Evolutionary conservation across 2,888 invertebrate genomes (phyloP).

Genomic region (Leptinotarsa rubiginosa): DNA sequence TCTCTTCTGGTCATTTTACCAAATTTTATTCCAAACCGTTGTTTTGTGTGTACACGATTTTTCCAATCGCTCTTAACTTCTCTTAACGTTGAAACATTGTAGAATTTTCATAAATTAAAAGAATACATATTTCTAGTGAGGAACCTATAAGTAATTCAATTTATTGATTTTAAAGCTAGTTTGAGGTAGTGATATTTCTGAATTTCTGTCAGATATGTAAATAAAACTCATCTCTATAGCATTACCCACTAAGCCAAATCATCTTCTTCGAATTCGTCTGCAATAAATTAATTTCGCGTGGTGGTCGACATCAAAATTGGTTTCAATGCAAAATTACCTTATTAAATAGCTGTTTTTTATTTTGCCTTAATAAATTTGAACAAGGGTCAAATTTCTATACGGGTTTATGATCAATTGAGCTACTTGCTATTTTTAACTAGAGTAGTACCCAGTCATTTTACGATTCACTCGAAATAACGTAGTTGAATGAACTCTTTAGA

Average conservation of each 20-base stretch:
- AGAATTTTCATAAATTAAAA: too few relatives aligned
- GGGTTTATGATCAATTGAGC: background rate
- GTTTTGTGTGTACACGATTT: too few relatives aligned
- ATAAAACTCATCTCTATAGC: too few relatives aligned
- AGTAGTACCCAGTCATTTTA: background rate
- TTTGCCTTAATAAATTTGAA: background rate
- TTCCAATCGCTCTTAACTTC: too few relatives aligned
- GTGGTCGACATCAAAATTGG: background rate
- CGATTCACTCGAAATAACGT: background rate
- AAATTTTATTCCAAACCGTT: too few relatives aligned
- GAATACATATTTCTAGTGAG: too few relatives aligned
- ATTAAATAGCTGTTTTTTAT: background rate
- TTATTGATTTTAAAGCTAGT: too few relatives aligned
- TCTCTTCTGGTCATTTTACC: too few relatives aligned
- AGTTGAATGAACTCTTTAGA: background rate
- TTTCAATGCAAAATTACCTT: slow-evolving; percentile 1
- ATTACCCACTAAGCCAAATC: background rate
- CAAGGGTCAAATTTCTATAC: background rate
- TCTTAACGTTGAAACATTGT: too few relatives aligned
- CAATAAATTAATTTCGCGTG: background rate
- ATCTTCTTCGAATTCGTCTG: background rate
- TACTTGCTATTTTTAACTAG: slow-evolving; percentile 10
- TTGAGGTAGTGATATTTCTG: too few relatives aligned
- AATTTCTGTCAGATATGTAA: too few relatives aligned
- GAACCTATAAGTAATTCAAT: too few relatives aligned